These are phyloP conservation scores for Nothura maculosa DNA, from an alignment of 2,797 vertebrate species.

Conservation along the genomic window DNA sequence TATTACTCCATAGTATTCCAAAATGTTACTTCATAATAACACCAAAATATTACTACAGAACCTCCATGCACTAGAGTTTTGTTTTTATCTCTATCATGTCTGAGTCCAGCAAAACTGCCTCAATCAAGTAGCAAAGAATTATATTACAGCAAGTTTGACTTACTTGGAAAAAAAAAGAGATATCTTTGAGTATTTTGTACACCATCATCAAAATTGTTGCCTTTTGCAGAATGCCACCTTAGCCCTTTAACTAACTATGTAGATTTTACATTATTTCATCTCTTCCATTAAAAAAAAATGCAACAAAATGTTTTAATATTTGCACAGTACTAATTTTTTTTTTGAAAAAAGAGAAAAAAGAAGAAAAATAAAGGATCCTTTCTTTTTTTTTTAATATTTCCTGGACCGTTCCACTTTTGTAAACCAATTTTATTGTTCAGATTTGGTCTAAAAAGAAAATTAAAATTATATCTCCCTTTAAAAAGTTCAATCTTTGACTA, in stretches of 20 bases:
- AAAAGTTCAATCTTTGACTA: not conserved
- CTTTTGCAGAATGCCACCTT: not conserved
- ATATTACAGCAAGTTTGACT: not conserved
- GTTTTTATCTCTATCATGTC: not conserved
- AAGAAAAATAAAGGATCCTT: not conserved
- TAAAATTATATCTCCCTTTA: not conserved
- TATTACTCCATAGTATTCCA: no score
- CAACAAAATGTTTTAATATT: rapidly evolving
- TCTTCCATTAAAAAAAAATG: not conserved
- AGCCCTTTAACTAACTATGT: rapidly evolving
- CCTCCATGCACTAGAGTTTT: not conserved
- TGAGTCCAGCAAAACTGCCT: not conserved
- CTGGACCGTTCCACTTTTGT: not conserved
- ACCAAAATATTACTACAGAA: not conserved
- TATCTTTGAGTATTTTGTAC: not conserved
- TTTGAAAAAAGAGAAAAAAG: no score
- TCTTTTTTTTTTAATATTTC: not conserved
- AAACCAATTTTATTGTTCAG: not conserved
- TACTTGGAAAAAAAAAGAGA: not conserved
- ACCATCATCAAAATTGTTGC: not conserved
- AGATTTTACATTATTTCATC: not conserved
- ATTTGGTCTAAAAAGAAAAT: rapidly evolving
- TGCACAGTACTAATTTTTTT: not conserved
- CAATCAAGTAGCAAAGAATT: not conserved
- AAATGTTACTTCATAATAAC: no score